phyloP scores from a whole-genome alignment of 2,888 invertebrate species.

The Phalangium opilio region DNA sequence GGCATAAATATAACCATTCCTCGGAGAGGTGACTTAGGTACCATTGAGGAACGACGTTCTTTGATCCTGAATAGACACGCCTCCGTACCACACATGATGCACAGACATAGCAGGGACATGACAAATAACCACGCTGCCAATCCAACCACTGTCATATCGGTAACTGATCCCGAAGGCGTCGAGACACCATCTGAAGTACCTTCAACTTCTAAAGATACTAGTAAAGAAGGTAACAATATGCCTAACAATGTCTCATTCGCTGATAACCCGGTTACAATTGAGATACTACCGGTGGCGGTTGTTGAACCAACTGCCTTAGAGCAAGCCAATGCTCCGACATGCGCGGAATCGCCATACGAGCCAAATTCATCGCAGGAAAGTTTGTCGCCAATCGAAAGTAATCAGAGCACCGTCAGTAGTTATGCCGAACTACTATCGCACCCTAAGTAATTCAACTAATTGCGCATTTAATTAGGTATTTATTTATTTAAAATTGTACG shows the following conservation, averaged over 20 bases:
- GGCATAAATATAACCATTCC: neutral
- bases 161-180: neutral
- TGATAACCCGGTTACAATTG: constrained; percentile 3
- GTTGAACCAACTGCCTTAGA: neutral
- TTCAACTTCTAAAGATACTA: neutral
- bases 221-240: neutral
- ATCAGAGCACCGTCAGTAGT: constrained; percentile 19
- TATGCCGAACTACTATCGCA: constrained; percentile 12
- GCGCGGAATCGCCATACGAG: constrained; percentile 12
- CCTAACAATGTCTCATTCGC: neutral
- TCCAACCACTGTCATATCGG: neutral
- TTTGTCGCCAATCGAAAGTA: constrained; percentile 14
- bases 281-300: neutral
- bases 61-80: neutral
- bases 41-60: neutral
- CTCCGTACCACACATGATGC: neutral
- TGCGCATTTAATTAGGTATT: no score
- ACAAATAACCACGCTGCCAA: neutral
- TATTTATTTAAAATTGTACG: no score
- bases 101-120: neutral
- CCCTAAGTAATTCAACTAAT: no score
- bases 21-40: neutral
- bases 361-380: constrained; percentile 18
- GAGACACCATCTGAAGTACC: neutral
- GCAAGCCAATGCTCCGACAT: neutral